Evolutionary conservation across 2,888 invertebrate genomes (phyloP).

Genomic region (Cremastobaeus sp.): DNA sequence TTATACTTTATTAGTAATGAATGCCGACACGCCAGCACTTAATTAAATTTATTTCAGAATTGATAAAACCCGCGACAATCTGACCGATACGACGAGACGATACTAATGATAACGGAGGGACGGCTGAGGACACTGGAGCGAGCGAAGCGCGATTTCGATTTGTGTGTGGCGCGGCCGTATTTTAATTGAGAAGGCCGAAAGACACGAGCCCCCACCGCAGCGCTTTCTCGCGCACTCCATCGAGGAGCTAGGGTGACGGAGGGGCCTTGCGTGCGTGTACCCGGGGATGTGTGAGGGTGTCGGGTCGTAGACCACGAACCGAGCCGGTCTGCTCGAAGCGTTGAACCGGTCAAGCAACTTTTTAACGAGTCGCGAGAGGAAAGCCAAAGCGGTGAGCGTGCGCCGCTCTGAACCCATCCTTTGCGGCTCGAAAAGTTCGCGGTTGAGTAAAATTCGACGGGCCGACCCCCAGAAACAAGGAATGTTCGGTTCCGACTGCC

Average conservation of each 20-base stretch:
- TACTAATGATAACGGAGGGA: slow-evolving; percentile 43
- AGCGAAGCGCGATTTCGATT: slow-evolving; percentile 61
- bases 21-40: too few species aligned
- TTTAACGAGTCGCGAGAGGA: slow-evolving; percentile 74
- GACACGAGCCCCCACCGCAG: slow-evolving; percentile 50
- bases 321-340: slow-evolving; percentile 64
- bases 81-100: slow-evolving; percentile 41
- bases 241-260: slow-evolving; percentile 20
- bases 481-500: slow-evolving; percentile 1
- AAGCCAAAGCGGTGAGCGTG: slow-evolving; percentile 59
- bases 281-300: slow-evolving; percentile 70
- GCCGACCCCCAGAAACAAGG: slow-evolving; percentile 44
- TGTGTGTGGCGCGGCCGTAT: slow-evolving; percentile 71
- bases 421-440: slow-evolving; percentile 67
- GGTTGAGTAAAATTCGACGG: slow-evolving; percentile 65
- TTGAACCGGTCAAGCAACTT: slow-evolving; percentile 78
- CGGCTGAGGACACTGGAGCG: slow-evolving; percentile 47
- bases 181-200: slow-evolving; percentile 74
- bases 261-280: slow-evolving; percentile 68
- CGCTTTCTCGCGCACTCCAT: slow-evolving; percentile 43
- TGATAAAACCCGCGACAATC: too few species aligned
- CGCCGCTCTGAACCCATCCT: slow-evolving; percentile 62
- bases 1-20: too few species aligned
- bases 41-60: too few species aligned
- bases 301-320: slow-evolving; percentile 77